Conservation (phyloP, 2,113 vertebrate genomes). For the Diadophis punctatus region DNA sequence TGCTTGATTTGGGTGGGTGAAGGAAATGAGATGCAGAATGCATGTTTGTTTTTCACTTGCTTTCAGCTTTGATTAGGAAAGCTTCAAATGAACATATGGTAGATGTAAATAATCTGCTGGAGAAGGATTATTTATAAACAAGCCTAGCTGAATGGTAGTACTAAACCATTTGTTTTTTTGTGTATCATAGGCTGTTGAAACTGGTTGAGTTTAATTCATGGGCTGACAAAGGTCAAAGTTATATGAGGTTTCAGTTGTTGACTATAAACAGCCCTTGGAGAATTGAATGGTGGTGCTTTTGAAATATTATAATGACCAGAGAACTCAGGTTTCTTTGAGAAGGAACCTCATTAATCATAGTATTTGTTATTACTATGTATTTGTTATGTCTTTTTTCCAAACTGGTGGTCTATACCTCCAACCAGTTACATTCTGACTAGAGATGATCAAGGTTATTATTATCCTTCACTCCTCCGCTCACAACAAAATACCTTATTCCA, state of each 20-base stretch:
- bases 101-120: background rate
- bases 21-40: background rate
- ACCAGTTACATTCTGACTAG: background rate
- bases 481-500: too few relatives aligned
- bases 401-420: background rate
- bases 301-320: background rate
- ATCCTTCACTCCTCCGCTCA: too few relatives aligned
- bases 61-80: background rate
- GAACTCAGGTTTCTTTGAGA: background rate
- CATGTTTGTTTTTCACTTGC: background rate
- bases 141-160: background rate
- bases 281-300: background rate
- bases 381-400: too few relatives aligned
- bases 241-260: background rate
- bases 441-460: background rate
- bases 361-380: background rate
- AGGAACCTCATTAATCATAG: background rate
- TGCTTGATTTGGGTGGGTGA: background rate
- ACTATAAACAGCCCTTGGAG: background rate
- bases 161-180: background rate
- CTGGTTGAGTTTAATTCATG: background rate
- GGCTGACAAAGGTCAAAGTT: background rate
- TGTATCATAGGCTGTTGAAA: background rate
- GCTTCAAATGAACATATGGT: background rate
- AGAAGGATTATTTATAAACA: background rate